These are phyloP conservation scores for Coccyzus lansbergi DNA, from an alignment of 2,797 vertebrate genomes.

Conservation along the genomic window DNA sequence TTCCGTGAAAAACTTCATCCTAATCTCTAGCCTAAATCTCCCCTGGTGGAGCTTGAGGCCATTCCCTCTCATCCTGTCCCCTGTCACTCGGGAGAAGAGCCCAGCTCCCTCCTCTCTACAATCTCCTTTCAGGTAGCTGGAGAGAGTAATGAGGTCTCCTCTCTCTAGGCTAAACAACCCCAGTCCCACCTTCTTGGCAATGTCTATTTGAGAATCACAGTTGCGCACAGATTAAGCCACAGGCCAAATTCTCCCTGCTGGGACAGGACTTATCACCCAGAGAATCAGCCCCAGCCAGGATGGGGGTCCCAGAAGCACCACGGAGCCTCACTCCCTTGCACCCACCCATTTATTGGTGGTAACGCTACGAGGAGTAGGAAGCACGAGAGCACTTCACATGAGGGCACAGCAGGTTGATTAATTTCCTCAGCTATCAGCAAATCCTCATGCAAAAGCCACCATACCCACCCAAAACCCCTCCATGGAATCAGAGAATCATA, in stretches of 20 bases:
- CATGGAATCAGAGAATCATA: no score
- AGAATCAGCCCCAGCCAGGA: rapidly evolving
- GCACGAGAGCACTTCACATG: background rate
- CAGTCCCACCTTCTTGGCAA: rapidly evolving
- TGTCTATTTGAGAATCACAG: background rate
- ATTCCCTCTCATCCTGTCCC: no score
- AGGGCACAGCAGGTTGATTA: rapidly evolving
- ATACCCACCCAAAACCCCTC: background rate
- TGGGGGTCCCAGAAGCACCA: background rate
- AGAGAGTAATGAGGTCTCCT: no score
- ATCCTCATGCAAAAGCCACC: background rate
- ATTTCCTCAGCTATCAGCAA: background rate
- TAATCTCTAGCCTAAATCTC: no score
- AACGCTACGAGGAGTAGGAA: rapidly evolving
- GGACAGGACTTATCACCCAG: background rate
- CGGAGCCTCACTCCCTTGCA: rapidly evolving
- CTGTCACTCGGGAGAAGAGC: no score
- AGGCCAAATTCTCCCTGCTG: background rate
- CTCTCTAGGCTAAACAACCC: no score
- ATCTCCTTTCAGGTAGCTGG: no score
- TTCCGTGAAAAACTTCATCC: no score
- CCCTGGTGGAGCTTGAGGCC: no score
- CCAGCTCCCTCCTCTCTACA: no score
- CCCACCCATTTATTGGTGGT: background rate
- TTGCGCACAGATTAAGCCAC: rapidly evolving